Evolutionary conservation across 2,797 vertebrate genomes (phyloP).

Genomic region (Mastacembelus armatus): DNA sequence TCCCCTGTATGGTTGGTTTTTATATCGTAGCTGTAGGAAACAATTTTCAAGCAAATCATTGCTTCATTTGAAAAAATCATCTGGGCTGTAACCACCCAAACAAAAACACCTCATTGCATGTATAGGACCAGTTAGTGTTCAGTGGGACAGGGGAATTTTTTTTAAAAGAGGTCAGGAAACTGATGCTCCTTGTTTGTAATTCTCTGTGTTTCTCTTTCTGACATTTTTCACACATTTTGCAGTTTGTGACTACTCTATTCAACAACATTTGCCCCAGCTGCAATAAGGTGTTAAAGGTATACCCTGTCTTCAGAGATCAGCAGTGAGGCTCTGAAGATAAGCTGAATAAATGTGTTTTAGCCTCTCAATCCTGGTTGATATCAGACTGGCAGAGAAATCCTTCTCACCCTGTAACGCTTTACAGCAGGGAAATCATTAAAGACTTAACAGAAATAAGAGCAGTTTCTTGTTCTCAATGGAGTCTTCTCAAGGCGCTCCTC

Average conservation of each 20-base stretch:
- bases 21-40: constrained; percentile 41
- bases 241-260: constrained; percentile 25
- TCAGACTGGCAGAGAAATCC: constrained; percentile 45
- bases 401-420: constrained; percentile 33
- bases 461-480: constrained; percentile 44
- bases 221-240: constrained; percentile 11
- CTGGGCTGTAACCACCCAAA: constrained; percentile 45
- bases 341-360: constrained; percentile 42
- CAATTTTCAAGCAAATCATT: constrained; percentile 42
- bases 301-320: constrained; percentile 23
- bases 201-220: constrained; percentile 8
- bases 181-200: constrained; percentile 12
- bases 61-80: constrained; percentile 47
- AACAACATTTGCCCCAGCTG: constrained; percentile 27
- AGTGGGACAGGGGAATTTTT: not conserved
- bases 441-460: constrained; percentile 52
- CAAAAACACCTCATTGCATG: constrained; percentile 27
- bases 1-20: constrained; percentile 33
- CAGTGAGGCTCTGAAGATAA: constrained; percentile 39
- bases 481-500: constrained; percentile 46
- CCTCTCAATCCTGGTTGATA: constrained; percentile 39
- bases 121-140: constrained; percentile 32
- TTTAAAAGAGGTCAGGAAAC: constrained; percentile 18
- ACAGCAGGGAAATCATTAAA: constrained; percentile 54
- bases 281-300: constrained; percentile 17